phyloP scores from a whole-genome alignment of 2,888 invertebrate genomes.

The Philhelius pedissequus region DNA sequence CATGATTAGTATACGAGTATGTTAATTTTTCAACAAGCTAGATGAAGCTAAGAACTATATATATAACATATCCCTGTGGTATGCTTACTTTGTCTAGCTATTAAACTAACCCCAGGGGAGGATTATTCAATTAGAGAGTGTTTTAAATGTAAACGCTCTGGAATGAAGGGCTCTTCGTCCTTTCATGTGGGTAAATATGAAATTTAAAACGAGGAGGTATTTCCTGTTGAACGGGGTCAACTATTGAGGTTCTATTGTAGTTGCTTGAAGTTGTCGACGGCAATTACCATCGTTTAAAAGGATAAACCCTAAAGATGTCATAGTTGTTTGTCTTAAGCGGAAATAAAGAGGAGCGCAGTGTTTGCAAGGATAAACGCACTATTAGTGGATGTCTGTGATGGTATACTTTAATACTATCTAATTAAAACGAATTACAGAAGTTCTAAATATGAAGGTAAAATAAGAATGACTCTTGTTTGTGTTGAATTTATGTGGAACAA shows the following conservation, averaged over 20 bases:
- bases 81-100: constrained; percentile 3
- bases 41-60: background rate
- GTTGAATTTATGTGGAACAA: too few relatives aligned
- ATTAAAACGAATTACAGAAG: too few relatives aligned
- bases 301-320: background rate
- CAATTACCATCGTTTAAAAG: constrained; percentile 22
- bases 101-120: constrained; percentile 19
- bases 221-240: constrained; percentile 56
- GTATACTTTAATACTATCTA: too few relatives aligned
- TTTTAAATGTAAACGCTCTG: constrained; percentile 47
- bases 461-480: too few relatives aligned
- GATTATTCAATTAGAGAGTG: constrained; percentile 61
- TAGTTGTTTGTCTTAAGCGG: background rate
- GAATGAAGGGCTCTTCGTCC: constrained; percentile 21
- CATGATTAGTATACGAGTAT: background rate
- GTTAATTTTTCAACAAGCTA: constrained; percentile 13
- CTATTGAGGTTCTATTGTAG: constrained; percentile 41
- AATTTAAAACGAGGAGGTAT: constrained; percentile 33
- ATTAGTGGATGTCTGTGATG: too few relatives aligned
- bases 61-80: background rate
- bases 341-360: too few relatives aligned
- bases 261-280: background rate
- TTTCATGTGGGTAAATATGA: constrained; percentile 8
- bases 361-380: too few relatives aligned
- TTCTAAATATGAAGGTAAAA: too few relatives aligned